A percentile compares a stretch with the other conserved stretches of the same genome.
Conservation (phyloP, 1,140 invertebrate species). For the Oryzaephilus surinamensis region DNA sequence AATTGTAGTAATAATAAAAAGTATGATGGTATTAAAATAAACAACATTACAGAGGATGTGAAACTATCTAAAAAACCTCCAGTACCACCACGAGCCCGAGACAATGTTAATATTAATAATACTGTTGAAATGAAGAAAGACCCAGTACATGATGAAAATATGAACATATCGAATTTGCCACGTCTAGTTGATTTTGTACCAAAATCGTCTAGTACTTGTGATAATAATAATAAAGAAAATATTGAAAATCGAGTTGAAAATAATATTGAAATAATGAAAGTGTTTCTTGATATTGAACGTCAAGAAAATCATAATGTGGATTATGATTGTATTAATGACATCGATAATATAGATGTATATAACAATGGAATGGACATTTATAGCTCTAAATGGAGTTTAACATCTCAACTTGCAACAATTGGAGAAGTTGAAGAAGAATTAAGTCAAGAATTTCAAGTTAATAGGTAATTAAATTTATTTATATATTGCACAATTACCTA, state of each 20-base stretch:
- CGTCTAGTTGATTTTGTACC: conserved; percentile 58
- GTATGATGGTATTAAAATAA: too few species aligned
- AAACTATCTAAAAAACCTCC: conserved; percentile 19
- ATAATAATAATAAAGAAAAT: conserved; percentile 28
- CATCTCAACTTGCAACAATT: conserved; percentile 47
- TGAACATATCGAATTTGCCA: conserved; percentile 39
- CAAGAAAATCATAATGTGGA: conserved; percentile 32
- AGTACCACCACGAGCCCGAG: conserved; percentile 22
- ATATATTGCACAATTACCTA: too few species aligned
- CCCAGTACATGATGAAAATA: conserved; percentile 15
- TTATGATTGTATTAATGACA: too few species aligned
- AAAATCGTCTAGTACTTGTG: conserved; percentile 35
- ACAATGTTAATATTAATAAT: conserved; percentile 15
- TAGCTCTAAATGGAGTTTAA: conserved; percentile 26
- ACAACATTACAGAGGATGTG: conserved; percentile 6
- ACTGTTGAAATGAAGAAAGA: conserved; percentile 11
- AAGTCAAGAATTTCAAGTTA: conserved; percentile 1
- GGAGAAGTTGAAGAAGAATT: conserved; percentile 53
- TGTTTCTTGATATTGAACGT: conserved; percentile 34
- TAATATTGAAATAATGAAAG: too few species aligned
- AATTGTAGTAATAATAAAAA: too few species aligned
- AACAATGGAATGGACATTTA: conserved; percentile 21
- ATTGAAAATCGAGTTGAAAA: conserved; percentile 23
- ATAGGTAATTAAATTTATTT: conserved; percentile 3
- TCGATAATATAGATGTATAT: conserved; percentile 19